Evolutionary conservation across 2,888 invertebrate species (phyloP).

Genomic region (Hermodice carunculata): DNA sequence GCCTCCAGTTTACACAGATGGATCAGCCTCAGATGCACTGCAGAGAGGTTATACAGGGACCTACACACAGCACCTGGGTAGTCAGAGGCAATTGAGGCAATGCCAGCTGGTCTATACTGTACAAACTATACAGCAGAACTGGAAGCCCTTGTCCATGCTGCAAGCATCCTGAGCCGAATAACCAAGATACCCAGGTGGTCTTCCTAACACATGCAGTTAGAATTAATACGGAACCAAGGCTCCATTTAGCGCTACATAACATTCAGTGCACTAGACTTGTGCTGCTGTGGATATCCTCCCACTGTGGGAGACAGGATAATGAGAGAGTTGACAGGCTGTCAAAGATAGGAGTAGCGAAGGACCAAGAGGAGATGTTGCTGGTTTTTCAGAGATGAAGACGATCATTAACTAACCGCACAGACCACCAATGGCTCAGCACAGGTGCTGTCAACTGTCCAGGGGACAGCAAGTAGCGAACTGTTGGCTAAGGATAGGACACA

Average conservation of each 20-base stretch:
- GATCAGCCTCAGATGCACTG: not conserved
- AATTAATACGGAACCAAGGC: not conserved
- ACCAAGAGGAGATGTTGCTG: not conserved
- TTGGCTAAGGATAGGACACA: not conserved
- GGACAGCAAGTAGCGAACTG: too few species aligned
- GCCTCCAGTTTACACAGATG: constrained; percentile 12
- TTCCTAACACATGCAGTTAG: not conserved
- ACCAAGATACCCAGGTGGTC: not conserved
- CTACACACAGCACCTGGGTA: not conserved
- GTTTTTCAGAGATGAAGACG: not conserved
- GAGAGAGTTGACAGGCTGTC: not conserved
- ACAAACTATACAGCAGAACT: not conserved
- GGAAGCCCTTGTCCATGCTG: not conserved
- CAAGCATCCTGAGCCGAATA: not conserved
- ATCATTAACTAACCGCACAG: not conserved
- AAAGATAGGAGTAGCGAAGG: not conserved
- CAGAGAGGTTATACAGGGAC: not conserved
- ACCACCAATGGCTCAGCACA: not conserved
- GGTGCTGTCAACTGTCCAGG: not conserved
- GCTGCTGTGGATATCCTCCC: not conserved
- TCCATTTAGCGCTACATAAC: not conserved
- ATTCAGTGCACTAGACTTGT: not conserved
- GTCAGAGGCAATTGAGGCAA: not conserved
- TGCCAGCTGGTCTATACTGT: not conserved
- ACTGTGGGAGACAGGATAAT: not conserved